Evolutionary conservation across 2,797 vertebrate species (phyloP).

Genomic region (Platyrinchus mystaceus): DNA sequence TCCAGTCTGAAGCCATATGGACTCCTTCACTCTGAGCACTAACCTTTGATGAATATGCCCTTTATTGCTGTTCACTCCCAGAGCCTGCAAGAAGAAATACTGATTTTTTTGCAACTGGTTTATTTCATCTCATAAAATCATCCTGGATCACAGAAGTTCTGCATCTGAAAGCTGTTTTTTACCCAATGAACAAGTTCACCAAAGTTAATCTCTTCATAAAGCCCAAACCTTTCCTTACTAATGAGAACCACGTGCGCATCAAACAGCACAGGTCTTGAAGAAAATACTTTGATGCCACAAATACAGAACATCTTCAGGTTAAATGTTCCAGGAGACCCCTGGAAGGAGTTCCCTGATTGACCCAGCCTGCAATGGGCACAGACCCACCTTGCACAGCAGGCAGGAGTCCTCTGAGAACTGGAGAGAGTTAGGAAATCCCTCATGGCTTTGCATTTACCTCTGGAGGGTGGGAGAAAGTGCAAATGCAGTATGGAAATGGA

Average conservation of each 20-base stretch:
- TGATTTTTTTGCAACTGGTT: constrained; percentile 56
- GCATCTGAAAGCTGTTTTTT: constrained; percentile 63
- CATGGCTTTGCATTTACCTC: not conserved
- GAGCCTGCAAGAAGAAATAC: not conserved
- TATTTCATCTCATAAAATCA: constrained; percentile 60
- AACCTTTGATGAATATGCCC: constrained; percentile 55
- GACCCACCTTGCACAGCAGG: rapidly evolving
- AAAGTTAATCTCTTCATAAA: constrained; percentile 45
- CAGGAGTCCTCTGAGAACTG: not conserved
- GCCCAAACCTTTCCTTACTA: not conserved
- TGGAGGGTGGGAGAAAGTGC: not conserved
- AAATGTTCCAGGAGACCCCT: not conserved
- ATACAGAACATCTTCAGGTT: constrained; percentile 4
- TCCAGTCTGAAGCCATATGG: constrained; percentile 47
- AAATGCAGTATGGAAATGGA: not conserved
- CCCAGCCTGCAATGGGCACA: not conserved
- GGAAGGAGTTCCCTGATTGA: not conserved
- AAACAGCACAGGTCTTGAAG: not conserved
- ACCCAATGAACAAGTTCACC: constrained; percentile 35
- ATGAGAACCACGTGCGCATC: constrained; percentile 34
- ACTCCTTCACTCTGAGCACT: constrained; percentile 27
- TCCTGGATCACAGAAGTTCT: constrained; percentile 35
- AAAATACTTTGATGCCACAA: constrained; percentile 31
- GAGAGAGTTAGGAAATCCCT: not conserved
- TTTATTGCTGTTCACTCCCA: constrained; percentile 29